Percentiles rank a stretch among this genome's conserved stretches.
Conservation (phyloP, 2,113 vertebrate species). For the Macheiramphus alcinus region DNA sequence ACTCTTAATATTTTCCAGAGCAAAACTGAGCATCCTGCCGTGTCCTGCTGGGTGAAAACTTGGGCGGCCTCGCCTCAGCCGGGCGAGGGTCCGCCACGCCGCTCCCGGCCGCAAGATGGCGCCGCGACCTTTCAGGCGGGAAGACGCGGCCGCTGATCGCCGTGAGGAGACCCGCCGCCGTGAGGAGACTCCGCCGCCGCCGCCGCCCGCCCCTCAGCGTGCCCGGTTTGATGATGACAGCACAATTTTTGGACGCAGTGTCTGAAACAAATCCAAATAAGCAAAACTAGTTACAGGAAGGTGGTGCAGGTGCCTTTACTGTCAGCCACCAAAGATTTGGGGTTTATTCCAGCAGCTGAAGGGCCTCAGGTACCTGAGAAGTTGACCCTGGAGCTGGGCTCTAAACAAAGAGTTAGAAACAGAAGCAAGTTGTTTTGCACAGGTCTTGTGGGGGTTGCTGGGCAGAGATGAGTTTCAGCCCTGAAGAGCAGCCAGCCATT, state of each 20-base stretch:
- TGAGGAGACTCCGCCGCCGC: accelerated
- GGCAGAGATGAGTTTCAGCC: not conserved
- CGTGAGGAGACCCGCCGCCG: accelerated
- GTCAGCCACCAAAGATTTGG: not conserved
- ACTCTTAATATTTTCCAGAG: not conserved
- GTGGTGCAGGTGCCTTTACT: not conserved
- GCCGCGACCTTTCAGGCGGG: not conserved
- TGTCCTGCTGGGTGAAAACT: no score
- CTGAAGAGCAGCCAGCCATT: not conserved
- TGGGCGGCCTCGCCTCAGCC: no score
- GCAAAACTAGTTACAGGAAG: not conserved
- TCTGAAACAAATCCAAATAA: not conserved
- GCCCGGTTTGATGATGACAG: accelerated
- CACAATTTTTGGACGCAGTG: accelerated
- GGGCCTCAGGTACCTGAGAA: not conserved
- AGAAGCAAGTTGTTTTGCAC: not conserved
- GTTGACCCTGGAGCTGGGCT: not conserved
- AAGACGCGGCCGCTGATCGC: no score
- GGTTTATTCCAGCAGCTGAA: not conserved
- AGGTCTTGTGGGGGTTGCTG: accelerated
- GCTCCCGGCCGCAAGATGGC: not conserved
- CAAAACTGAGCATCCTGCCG: accelerated
- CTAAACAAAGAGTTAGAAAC: not conserved
- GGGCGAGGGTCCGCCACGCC: not conserved
- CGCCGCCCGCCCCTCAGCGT: accelerated